phyloP scores from a whole-genome alignment of 2,888 invertebrate genomes.

The Cabera pusaria region DNA sequence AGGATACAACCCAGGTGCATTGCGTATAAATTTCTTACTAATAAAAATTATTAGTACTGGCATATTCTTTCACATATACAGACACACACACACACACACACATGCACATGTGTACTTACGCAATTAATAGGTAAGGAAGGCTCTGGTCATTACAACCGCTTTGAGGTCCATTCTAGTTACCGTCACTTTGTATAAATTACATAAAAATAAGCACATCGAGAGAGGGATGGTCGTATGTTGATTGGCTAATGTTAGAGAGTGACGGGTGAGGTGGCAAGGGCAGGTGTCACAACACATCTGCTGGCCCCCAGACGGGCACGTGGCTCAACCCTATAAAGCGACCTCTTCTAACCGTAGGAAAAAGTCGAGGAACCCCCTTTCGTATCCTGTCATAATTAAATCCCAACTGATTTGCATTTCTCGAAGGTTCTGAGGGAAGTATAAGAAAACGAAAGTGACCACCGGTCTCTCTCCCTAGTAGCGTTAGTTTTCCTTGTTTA shows the following conservation, averaged over 20 bases:
- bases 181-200: constrained; percentile 81
- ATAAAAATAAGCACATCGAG: constrained; percentile 77
- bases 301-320: constrained; percentile 70
- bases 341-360: constrained; percentile 59
- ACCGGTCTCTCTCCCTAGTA: too few species aligned
- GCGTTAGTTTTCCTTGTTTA: too few species aligned
- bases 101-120: constrained; percentile 2
- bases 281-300: constrained; percentile 82
- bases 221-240: constrained; percentile 59
- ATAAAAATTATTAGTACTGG: neutral
- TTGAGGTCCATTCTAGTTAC: constrained; percentile 78
- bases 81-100: neutral
- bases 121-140: constrained; percentile 60
- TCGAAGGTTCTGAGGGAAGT: constrained; percentile 14
- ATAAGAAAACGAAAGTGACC: constrained; percentile 1
- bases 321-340: constrained; percentile 76
- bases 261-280: constrained; percentile 71
- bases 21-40: too few species aligned
- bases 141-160: constrained; percentile 74
- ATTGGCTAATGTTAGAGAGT: constrained; percentile 56
- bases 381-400: constrained; percentile 48
- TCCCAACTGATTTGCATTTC: constrained; percentile 31
- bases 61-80: constrained; percentile 29
- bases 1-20: too few species aligned
- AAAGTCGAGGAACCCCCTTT: constrained; percentile 63